These are phyloP conservation scores for Dicaeum eximium DNA, from an alignment of 2,113 vertebrate genomes.

Conservation along the genomic window DNA sequence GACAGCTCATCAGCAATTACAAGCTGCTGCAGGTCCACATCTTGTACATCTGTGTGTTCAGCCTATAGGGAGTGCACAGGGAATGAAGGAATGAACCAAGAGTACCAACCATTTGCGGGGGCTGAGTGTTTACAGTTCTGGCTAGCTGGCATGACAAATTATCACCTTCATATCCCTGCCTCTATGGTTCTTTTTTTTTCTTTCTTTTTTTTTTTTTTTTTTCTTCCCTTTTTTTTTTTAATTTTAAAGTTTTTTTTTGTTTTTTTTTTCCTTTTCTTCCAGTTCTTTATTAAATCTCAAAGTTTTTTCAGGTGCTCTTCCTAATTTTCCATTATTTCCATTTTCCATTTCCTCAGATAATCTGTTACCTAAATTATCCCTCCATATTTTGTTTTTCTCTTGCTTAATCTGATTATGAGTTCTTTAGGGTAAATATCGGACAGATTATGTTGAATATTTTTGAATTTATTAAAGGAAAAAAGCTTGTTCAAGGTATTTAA, in stretches of 20 bases:
- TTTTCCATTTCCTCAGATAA: not conserved
- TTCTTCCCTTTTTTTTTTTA: not conserved
- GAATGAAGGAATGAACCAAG: not conserved
- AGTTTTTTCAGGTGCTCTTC: not conserved
- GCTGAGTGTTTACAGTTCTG: not conserved
- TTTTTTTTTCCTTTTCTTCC: not conserved
- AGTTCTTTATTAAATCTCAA: not conserved
- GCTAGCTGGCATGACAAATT: not conserved
- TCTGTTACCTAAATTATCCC: not conserved
- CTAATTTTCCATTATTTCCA: not conserved
- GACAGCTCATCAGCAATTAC: not conserved
- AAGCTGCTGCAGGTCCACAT: not conserved
- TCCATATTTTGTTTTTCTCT: not conserved
- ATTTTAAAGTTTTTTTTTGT: not conserved
- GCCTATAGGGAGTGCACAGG: not conserved
- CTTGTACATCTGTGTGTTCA: not conserved
- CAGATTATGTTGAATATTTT: not conserved
- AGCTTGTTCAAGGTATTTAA: not conserved
- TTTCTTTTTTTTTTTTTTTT: not conserved
- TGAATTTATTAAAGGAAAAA: not conserved
- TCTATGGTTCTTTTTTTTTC: not conserved
- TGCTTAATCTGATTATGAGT: not conserved
- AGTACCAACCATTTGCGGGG: not conserved
- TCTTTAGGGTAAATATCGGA: not conserved
- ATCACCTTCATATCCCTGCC: not conserved